phyloP scores from a whole-genome alignment of 2,113 vertebrate genomes.

The Uropsilus gracilis region DNA sequence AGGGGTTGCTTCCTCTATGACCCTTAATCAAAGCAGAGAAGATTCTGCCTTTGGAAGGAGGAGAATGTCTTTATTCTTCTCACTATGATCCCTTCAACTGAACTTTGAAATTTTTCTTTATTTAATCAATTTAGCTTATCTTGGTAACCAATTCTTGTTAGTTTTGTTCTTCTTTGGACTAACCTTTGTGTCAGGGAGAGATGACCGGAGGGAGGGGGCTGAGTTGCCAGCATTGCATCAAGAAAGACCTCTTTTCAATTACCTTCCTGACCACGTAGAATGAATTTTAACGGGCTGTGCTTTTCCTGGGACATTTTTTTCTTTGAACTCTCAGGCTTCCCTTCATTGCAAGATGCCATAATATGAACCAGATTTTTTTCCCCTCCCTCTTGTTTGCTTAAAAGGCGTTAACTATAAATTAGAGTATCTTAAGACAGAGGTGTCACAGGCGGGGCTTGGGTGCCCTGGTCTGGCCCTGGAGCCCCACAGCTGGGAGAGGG shows the following conservation, averaged over 20 bases:
- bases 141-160: constrained; percentile 64
- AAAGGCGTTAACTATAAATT: constrained; percentile 80
- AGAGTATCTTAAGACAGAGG: constrained; percentile 70
- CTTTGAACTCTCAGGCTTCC: constrained; percentile 79
- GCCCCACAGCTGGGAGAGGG: constrained; percentile 25
- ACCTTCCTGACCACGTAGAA: constrained; percentile 65
- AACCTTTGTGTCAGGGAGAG: constrained; percentile 19
- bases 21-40: background rate
- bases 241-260: constrained; percentile 69
- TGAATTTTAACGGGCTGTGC: constrained; percentile 67
- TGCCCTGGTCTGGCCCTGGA: background rate
- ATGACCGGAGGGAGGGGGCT: background rate
- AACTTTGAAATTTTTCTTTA: constrained; percentile 31
- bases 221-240: background rate
- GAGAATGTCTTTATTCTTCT: background rate
- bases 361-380: constrained; percentile 79
- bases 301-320: constrained; percentile 66
- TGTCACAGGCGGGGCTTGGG: constrained; percentile 38
- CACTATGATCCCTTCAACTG: constrained; percentile 36
- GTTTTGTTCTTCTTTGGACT: constrained; percentile 69
- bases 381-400: constrained; percentile 75
- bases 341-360: constrained; percentile 74
- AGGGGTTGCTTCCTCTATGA: background rate
- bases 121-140: constrained; percentile 37
- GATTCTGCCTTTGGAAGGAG: background rate